These are phyloP conservation scores for Amazona finschi DNA, from an alignment of 2,797 vertebrate genomes.

Conservation along the genomic window DNA sequence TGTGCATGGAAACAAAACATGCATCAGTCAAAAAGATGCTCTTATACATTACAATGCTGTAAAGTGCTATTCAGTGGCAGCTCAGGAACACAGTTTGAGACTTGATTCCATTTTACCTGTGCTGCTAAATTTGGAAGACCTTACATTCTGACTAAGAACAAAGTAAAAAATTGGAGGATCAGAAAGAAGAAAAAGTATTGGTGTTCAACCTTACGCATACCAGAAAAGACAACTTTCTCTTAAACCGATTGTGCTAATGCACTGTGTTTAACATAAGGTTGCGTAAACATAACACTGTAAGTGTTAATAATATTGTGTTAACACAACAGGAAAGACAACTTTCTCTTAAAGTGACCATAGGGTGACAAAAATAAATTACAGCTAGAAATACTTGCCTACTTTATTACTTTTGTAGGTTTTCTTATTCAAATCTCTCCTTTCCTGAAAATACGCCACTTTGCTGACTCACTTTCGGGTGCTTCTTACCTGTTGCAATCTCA, in stretches of 20 bases:
- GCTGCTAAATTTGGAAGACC: neutral
- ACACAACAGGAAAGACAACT: neutral
- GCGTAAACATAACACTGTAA: neutral
- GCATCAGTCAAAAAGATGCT: neutral
- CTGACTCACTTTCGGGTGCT: neutral
- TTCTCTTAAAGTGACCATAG: neutral
- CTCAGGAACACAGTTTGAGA: neutral
- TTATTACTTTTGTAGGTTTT: neutral
- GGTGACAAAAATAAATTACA: neutral
- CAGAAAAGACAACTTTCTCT: neutral
- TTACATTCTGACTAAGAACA: neutral
- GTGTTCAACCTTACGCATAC: rapidly evolving
- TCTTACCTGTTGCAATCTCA: neutral
- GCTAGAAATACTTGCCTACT: neutral
- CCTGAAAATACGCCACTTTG: neutral
- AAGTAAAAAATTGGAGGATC: neutral
- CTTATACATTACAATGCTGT: rapidly evolving
- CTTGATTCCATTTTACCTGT: neutral
- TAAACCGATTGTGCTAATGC: neutral
- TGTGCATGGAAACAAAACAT: rapidly evolving
- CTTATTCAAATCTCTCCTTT: neutral
- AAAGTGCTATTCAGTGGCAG: neutral
- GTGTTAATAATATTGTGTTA: neutral
- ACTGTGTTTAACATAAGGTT: neutral
- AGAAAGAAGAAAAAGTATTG: neutral